A percentile compares a stretch with the other conserved stretches of the same genome.
phyloP scores from a whole-genome alignment of 2,888 invertebrate species.

The Epirrhoe alternata region DNA sequence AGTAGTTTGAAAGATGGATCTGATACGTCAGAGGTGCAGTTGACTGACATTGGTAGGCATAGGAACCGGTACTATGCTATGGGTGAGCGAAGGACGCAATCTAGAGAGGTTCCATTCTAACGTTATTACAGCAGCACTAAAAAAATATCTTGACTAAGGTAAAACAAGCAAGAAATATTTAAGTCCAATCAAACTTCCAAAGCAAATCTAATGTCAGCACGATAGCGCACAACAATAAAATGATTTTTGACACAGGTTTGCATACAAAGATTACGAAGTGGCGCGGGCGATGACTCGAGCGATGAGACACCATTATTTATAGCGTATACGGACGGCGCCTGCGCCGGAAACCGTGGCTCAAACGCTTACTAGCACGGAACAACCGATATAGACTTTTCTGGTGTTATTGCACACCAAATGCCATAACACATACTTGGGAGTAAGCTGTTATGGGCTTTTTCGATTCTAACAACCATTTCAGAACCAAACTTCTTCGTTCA shows the following conservation, averaged over 20 bases:
- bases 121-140: background rate
- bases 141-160: background rate
- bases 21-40: conserved; percentile 43
- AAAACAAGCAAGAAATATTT: background rate
- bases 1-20: conserved; percentile 9
- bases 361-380: conserved; percentile 72
- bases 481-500: background rate
- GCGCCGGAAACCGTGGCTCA: conserved; percentile 78
- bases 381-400: conserved; percentile 50
- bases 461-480: background rate
- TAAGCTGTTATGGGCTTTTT: background rate
- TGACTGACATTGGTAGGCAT: conserved; percentile 65
- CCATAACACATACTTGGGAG: conserved; percentile 8
- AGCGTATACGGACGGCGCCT: conserved; percentile 66
- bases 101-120: conserved; percentile 1
- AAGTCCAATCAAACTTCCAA: background rate
- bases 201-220: background rate
- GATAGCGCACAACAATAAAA: conserved; percentile 2
- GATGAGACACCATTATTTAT: conserved; percentile 83
- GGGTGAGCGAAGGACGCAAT: conserved; percentile 45
- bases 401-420: conserved; percentile 21
- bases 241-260: conserved; percentile 16
- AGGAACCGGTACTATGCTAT: conserved; percentile 46
- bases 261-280: conserved; percentile 43
- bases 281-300: conserved; percentile 79